Conservation (phyloP, 2,888 invertebrate genomes). For the Agrochola circellaris region DNA sequence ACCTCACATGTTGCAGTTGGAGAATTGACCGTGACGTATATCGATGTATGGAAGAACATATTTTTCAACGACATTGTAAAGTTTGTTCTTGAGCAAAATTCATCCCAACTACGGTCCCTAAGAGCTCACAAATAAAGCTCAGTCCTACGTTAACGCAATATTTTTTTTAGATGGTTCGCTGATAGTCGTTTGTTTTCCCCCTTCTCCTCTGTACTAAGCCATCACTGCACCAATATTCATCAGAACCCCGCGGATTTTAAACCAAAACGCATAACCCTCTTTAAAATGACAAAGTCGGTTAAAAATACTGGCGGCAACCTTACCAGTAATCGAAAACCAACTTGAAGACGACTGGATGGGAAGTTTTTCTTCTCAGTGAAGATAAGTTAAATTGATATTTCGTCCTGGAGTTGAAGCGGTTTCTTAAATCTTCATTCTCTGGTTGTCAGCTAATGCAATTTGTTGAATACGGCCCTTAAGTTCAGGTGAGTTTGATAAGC, state of each 20-base stretch:
- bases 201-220: background rate
- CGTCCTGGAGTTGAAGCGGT: conserved; percentile 63
- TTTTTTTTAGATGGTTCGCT: too few species aligned
- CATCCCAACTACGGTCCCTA: too few species aligned
- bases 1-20: too few species aligned
- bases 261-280: background rate
- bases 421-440: conserved; percentile 49
- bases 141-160: too few species aligned
- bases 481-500: conserved; percentile 20
- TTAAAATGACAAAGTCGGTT: background rate
- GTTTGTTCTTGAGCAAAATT: too few species aligned
- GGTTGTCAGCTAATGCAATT: conserved; percentile 52
- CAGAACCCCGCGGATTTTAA: too few species aligned
- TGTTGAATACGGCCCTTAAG: conserved; percentile 31
- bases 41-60: too few species aligned
- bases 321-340: conserved; percentile 68
- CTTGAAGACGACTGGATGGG: conserved; percentile 54
- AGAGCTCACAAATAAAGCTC: too few species aligned
- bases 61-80: too few species aligned
- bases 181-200: background rate
- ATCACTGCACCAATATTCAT: background rate
- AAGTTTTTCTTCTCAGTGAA: conserved; percentile 70
- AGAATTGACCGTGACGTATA: too few species aligned
- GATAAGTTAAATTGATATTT: conserved; percentile 77
- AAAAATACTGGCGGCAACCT: conserved; percentile 41